Evolutionary conservation across 2,113 vertebrate genomes (phyloP).

Genomic region (Orycteropus afer): DNA sequence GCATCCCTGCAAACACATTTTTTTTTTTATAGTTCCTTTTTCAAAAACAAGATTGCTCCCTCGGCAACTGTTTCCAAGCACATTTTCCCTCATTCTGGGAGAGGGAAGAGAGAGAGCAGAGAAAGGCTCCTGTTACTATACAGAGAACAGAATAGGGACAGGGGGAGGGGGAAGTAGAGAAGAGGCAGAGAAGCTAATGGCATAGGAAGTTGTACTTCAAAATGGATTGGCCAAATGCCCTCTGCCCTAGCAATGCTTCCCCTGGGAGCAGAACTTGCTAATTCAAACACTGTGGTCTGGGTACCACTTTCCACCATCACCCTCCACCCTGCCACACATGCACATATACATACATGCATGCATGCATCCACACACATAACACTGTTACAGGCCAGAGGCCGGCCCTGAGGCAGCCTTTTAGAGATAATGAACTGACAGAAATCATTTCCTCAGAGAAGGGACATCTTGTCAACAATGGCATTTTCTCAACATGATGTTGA

Average conservation of each 20-base stretch:
- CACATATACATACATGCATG: neutral
- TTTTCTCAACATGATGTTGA: constrained; percentile 70
- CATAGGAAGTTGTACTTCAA: constrained; percentile 51
- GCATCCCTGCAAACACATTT: constrained; percentile 70
- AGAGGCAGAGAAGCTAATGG: constrained; percentile 44
- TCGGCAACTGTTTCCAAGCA: constrained; percentile 79
- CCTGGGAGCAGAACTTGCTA: neutral
- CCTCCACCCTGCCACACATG: neutral
- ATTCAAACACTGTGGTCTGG: neutral
- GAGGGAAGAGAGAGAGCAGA: constrained; percentile 26
- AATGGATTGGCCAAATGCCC: constrained; percentile 49
- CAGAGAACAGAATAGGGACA: neutral
- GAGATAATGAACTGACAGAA: constrained; percentile 51
- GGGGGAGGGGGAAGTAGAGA: neutral
- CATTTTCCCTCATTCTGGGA: constrained; percentile 56
- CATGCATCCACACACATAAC: neutral
- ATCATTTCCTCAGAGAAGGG: constrained; percentile 10
- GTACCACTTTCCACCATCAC: neutral
- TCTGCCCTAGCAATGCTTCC: neutral
- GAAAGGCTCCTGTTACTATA: constrained; percentile 49
- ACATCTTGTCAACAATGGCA: constrained; percentile 29
- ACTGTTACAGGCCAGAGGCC: neutral
- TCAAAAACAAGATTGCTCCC: constrained; percentile 80
- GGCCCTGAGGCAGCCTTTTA: neutral
- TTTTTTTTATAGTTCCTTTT: constrained; percentile 68